Evolutionary conservation across 1,140 invertebrate genomes (phyloP).

Genomic region (Onthophagus taurus): DNA sequence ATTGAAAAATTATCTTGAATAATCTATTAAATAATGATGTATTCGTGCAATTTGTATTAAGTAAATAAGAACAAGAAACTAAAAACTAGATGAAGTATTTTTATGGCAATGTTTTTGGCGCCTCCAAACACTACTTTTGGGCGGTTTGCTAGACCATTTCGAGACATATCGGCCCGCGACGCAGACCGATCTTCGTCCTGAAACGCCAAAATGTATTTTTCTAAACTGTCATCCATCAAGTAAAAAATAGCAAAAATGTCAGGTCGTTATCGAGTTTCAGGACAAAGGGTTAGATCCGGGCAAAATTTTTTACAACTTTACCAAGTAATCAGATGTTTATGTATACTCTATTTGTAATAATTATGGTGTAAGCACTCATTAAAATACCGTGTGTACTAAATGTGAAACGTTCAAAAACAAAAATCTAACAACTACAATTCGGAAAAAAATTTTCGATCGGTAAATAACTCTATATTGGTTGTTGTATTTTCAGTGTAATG

Average conservation of each 20-base stretch:
- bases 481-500: conserved; percentile 36
- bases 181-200: conserved; percentile 29
- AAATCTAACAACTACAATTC: not conserved
- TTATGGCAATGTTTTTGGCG: conserved; percentile 31
- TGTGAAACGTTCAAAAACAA: too few species aligned
- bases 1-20: not conserved
- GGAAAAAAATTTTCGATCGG: conserved; percentile 11
- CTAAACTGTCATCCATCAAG: conserved; percentile 22
- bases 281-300: conserved; percentile 28
- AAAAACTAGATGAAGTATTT: too few species aligned
- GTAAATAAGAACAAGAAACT: too few species aligned
- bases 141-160: conserved; percentile 36
- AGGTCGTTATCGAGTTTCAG: conserved; percentile 37
- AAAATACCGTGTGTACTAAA: too few species aligned
- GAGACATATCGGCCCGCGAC: conserved; percentile 36
- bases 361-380: conserved; percentile 8
- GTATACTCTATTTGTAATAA: conserved; percentile 9
- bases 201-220: conserved; percentile 36
- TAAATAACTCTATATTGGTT: conserved; percentile 24
- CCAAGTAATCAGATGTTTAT: conserved; percentile 25
- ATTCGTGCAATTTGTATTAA: not conserved
- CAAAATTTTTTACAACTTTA: conserved; percentile 36
- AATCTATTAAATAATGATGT: not conserved
- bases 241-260: conserved; percentile 30
- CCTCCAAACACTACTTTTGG: conserved; percentile 15